These are phyloP conservation scores for Parazoanthus atlanticus DNA, from an alignment of 92 coral and sea anemone genomes.

Conservation along the genomic window DNA sequence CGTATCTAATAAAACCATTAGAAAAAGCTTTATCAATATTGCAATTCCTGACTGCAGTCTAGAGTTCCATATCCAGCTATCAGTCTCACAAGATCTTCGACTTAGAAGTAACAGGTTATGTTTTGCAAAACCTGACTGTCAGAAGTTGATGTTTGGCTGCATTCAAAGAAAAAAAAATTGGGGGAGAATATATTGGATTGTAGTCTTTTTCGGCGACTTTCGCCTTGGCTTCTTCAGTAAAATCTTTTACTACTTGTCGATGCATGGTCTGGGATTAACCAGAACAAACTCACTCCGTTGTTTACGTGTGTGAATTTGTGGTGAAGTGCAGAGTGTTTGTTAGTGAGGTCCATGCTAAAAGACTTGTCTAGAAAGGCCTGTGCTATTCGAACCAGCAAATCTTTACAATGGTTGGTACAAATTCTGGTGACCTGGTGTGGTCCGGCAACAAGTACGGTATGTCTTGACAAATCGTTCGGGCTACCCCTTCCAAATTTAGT, in stretches of 20 bases:
- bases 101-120: no score
- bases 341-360: neutral
- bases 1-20: no score
- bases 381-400: neutral
- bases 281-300: neutral
- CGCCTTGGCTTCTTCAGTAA: neutral
- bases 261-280: neutral
- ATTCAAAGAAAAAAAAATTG: neutral
- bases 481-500: neutral
- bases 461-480: neutral
- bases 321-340: neutral
- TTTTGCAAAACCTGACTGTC: neutral
- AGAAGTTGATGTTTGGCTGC: neutral
- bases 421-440: neutral
- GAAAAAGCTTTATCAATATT: no score
- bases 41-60: no score
- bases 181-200: neutral
- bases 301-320: neutral
- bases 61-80: no score
- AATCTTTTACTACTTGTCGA: neutral
- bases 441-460: neutral
- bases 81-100: no score
- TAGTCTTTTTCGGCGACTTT: neutral
- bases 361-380: neutral
- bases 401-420: neutral